Conservation (phyloP, 2,797 vertebrate species). For the Coranthus polyacanthus region DNA sequence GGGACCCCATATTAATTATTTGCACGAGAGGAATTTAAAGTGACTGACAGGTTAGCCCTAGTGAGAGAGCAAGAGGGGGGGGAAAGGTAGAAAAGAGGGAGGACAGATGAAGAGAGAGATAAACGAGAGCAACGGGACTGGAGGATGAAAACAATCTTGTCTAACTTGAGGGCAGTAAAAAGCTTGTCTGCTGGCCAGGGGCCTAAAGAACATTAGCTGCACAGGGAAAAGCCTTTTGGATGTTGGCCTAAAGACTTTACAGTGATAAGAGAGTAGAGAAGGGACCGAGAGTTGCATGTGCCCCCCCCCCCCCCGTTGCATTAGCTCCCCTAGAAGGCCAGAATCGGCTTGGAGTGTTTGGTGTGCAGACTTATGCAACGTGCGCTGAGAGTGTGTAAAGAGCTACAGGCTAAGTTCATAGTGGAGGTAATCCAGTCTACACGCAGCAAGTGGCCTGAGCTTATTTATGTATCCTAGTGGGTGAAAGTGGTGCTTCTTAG, state of each 20-base stretch:
- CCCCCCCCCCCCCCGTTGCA: conserved; percentile 42
- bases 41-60: conserved; percentile 84
- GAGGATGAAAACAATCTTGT: conserved; percentile 75
- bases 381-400: conserved; percentile 41
- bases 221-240: conserved; percentile 83
- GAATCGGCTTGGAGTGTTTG: conserved; percentile 68
- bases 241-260: conserved; percentile 82
- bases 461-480: conserved; percentile 52
- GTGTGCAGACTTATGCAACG: conserved; percentile 60
- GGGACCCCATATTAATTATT: conserved; percentile 86
- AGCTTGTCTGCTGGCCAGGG: conserved; percentile 78
- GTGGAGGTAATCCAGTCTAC: conserved; percentile 65
- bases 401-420: conserved; percentile 51
- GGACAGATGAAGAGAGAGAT: conserved; percentile 48
- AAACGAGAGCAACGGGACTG: conserved; percentile 52
- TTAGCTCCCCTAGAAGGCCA: conserved; percentile 72
- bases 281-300: conserved; percentile 66
- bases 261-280: conserved; percentile 74
- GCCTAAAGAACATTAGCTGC: conserved; percentile 85
- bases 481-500: conserved; percentile 59
- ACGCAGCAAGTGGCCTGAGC: conserved; percentile 47
- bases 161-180: conserved; percentile 80
- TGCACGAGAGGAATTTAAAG: conserved; percentile 83
- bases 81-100: conserved; percentile 29
- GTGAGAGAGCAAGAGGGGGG: conserved; percentile 50